Evolutionary conservation across 2,113 vertebrate species (phyloP).

Genomic region (Onychostoma macrolepis): DNA sequence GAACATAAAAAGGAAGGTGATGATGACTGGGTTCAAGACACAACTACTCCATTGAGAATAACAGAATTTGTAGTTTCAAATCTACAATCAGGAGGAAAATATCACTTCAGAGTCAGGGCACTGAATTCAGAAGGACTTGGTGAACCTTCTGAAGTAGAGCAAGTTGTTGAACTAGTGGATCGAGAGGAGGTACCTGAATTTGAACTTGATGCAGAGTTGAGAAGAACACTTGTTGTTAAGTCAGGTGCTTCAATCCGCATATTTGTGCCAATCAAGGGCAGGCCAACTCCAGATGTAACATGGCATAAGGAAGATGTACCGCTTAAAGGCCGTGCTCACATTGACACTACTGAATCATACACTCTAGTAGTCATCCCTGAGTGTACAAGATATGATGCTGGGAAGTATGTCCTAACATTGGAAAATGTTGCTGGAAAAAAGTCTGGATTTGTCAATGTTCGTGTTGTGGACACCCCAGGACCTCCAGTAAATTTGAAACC

Average conservation of each 20-base stretch:
- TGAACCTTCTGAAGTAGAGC: conserved; percentile 88
- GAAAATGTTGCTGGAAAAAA: conserved; percentile 98
- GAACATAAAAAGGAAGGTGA: conserved; percentile 95
- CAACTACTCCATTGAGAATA: conserved; percentile 83
- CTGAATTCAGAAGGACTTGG: conserved; percentile 90
- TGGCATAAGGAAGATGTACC: conserved; percentile 92
- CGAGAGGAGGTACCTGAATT: conserved; percentile 91
- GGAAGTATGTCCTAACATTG: conserved; percentile 92
- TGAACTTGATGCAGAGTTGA: conserved; percentile 95
- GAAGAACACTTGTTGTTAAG: conserved; percentile 93
- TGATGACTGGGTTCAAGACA: conserved; percentile 93
- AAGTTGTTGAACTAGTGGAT: conserved; percentile 87
- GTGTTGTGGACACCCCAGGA: conserved; percentile 94
- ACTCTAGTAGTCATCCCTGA: conserved; percentile 93
- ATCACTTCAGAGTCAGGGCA: conserved; percentile 93
- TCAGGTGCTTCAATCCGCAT: conserved; percentile 91
- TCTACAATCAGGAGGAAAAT: conserved; percentile 90
- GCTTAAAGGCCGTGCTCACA: conserved; percentile 88
- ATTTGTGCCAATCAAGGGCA: conserved; percentile 94
- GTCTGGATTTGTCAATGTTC: conserved; percentile 95
- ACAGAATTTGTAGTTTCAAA: conserved; percentile 91
- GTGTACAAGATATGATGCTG: conserved; percentile 93
- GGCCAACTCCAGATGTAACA: conserved; percentile 92
- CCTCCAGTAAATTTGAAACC: conserved; percentile 92
- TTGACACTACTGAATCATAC: conserved; percentile 96